These are phyloP conservation scores for Sitta carolinensis DNA, from an alignment of 2,797 vertebrate genomes.

Conservation along the genomic window DNA sequence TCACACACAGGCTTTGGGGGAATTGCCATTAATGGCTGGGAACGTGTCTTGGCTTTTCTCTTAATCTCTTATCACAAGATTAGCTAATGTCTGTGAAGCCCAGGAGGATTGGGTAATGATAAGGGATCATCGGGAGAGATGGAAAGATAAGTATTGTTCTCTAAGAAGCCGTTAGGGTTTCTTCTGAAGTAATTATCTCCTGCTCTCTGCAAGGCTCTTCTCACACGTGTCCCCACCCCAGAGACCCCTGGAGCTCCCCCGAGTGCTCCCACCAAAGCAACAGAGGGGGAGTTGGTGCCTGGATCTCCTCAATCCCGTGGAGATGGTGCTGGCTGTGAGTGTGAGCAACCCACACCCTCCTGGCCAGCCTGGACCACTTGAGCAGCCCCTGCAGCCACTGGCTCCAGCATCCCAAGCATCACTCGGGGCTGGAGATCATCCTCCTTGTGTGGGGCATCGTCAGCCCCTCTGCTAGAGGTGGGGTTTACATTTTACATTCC, in stretches of 20 bases:
- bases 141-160: slow-evolving; percentile 24
- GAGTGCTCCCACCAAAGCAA: not conserved
- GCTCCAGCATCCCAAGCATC: not conserved
- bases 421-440: fast-evolving
- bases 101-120: slow-evolving; percentile 34
- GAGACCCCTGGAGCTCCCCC: not conserved
- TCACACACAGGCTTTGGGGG: not conserved
- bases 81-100: slow-evolving; percentile 21
- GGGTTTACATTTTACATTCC: not conserved
- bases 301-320: fast-evolving
- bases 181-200: not conserved
- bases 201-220: not conserved
- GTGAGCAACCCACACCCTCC: not conserved
- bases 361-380: not conserved
- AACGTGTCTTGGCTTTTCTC: slow-evolving; percentile 1
- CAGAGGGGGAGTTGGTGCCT: not conserved
- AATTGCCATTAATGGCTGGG: not conserved
- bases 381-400: not conserved
- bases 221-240: not conserved
- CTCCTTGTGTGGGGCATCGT: fast-evolving
- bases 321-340: fast-evolving
- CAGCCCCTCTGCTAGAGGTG: not conserved
- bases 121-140: slow-evolving; percentile 39
- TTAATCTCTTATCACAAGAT: slow-evolving; percentile 53
- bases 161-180: not conserved